These are phyloP conservation scores for Forficula auricularia DNA, from an alignment of 1,140 invertebrate species.

Conservation along the genomic window DNA sequence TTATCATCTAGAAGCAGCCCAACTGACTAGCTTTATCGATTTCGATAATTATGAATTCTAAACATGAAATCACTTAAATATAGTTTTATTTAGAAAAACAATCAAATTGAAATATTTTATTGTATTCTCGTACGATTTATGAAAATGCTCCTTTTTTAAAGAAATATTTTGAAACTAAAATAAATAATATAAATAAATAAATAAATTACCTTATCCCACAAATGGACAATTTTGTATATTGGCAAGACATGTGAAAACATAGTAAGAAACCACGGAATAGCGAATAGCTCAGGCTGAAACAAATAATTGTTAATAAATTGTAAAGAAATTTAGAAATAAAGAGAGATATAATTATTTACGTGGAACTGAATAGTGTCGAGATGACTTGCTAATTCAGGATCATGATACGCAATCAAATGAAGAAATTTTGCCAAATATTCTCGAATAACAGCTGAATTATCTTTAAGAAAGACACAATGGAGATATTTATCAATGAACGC, in stretches of 20 bases:
- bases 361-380: conserved; percentile 85
- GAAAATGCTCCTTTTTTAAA: too few species aligned
- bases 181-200: too few species aligned
- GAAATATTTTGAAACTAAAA: too few species aligned
- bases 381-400: conserved; percentile 82
- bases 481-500: conserved; percentile 93
- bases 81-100: too few species aligned
- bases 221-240: conserved; percentile 90
- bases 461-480: conserved; percentile 95
- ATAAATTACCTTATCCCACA: conserved; percentile 69
- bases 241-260: conserved; percentile 99
- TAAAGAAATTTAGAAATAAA: too few species aligned
- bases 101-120: too few species aligned
- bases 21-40: too few species aligned
- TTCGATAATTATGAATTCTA: too few species aligned
- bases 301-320: too few species aligned
- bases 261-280: conserved; percentile 99
- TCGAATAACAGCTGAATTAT: conserved; percentile 92
- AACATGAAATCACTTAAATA: too few species aligned
- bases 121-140: too few species aligned
- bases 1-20: too few species aligned
- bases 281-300: conserved; percentile 72
- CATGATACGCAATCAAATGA: conserved; percentile 88
- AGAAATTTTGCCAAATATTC: conserved; percentile 96
- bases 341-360: background rate